Evolutionary conservation across 2,113 vertebrate species (phyloP).

Genomic region (Lathamus discolor): DNA sequence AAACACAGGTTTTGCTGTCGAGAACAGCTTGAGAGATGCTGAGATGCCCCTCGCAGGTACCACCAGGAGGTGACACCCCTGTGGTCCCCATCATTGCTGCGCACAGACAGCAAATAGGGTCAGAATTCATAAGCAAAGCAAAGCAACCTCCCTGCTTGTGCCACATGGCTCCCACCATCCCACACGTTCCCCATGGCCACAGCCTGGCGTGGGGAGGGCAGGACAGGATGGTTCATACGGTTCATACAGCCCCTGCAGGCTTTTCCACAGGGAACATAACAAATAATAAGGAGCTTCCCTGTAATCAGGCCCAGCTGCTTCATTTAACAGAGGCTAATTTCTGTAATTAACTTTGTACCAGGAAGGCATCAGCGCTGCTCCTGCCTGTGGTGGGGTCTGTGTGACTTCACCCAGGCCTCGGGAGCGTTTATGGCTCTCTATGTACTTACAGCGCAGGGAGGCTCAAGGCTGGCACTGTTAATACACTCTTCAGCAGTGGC

Average conservation of each 20-base stretch:
- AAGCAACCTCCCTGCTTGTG: background rate
- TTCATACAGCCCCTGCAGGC: background rate
- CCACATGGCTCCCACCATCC: background rate
- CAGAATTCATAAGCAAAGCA: background rate
- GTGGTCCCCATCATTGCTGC: rapidly evolving
- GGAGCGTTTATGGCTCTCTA: background rate
- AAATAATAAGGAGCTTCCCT: background rate
- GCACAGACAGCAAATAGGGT: background rate
- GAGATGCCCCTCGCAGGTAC: rapidly evolving
- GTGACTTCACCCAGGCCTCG: background rate
- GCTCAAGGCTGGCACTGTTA: background rate
- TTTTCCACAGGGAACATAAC: background rate
- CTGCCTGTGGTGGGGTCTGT: background rate
- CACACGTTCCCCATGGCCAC: rapidly evolving
- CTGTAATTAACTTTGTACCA: conserved; percentile 43
- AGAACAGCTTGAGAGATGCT: background rate
- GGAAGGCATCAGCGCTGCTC: background rate
- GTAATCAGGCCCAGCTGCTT: background rate
- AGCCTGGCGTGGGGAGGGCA: background rate
- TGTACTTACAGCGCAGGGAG: background rate
- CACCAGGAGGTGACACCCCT: rapidly evolving
- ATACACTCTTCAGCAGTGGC: rapidly evolving
- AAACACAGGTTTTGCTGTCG: background rate
- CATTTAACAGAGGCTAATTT: conserved; percentile 16
- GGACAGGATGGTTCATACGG: background rate